Base-by-base conservation (phyloP, 2,888 invertebrate species). In the Dolichomitus sp. region DNA sequence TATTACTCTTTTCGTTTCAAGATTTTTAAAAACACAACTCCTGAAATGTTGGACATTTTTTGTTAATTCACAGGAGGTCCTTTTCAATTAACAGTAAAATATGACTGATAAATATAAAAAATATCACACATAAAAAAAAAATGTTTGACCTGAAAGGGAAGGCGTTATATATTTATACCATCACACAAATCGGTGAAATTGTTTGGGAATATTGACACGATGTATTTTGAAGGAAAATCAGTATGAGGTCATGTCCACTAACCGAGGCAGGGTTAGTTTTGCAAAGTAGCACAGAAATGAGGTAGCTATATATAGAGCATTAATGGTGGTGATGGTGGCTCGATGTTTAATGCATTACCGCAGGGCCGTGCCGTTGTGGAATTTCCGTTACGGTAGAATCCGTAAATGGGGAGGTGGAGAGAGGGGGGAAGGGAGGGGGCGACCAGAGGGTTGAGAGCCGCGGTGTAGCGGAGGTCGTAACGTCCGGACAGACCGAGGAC, bases 401-500 rank as follows among this genome's bases (percentile, higher is more conserved):
- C 33, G 30, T 12, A n/a, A 33, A 52, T 27, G 69, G 52, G 23
- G 9, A 9, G 30, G 68, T n/a, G 37, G 33, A 3, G 6, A 23
- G 7, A 33, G 14, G 7, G 11, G 27, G 0, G 4, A 33, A 4
- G 50, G 48, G 50, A 17, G 17, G 14, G 12, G 23, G 4, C 11
- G 33, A 19, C 11, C 19, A 23, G 48, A 42, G 66, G 66, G 6
- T 48, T 27, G 69, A 19, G 14, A 37, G 40, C 7, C 17, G 54
- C 30, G 50, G 37, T 52, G 68, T 50, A 50, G 50, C 50, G 68
- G 50, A 48, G 77, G 52, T 69, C 72, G 54, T 73, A 73, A 73
- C 45, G 81, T 61, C 52, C 73, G 80, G 69, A 52, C 77, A 48
- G 68, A 77, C 50, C 80, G 63, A 42, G 68, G 76, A 81, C 65